Percentiles rank a stretch among this genome's conserved stretches.
phyloP scores from a whole-genome alignment of 2,113 vertebrate species.

The Oxyruncus cristatus region DNA sequence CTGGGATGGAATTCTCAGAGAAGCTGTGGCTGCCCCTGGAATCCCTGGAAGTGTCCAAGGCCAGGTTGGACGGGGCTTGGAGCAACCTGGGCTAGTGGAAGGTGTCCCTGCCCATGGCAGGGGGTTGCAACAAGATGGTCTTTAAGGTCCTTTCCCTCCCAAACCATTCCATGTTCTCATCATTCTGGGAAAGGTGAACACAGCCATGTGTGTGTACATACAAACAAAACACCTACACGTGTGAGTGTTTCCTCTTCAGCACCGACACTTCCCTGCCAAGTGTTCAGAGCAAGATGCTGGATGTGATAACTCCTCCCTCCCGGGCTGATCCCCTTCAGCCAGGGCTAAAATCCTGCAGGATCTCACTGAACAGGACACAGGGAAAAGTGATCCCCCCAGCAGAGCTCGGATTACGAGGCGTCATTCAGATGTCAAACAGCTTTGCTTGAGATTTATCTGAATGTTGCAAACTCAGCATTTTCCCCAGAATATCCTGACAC shows the following conservation, averaged over 20 bases:
- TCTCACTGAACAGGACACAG: not conserved
- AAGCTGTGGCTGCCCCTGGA: not conserved
- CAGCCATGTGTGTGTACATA: accelerated
- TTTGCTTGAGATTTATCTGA: not conserved
- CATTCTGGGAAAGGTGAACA: accelerated
- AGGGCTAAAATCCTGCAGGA: not conserved
- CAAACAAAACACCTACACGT: not conserved
- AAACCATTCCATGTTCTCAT: not conserved
- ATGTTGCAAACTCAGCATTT: not conserved
- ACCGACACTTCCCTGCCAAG: not conserved
- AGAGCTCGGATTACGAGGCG: accelerated
- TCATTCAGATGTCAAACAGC: not conserved
- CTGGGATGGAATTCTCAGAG: not conserved
- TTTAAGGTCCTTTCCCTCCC: not conserved
- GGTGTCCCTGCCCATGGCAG: not conserved
- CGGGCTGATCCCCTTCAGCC: not conserved
- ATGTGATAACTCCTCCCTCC: not conserved
- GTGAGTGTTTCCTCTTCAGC: not conserved
- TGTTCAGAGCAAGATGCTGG: not conserved
- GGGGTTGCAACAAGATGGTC: not conserved
- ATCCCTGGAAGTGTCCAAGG: not conserved
- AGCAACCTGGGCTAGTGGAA: not conserved
- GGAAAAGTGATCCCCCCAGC: not conserved
- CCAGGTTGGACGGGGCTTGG: not conserved
- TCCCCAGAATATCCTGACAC: not conserved